Evolutionary conservation across 2,113 vertebrate genomes (phyloP).

Genomic region (Picathartes gymnocephalus): DNA sequence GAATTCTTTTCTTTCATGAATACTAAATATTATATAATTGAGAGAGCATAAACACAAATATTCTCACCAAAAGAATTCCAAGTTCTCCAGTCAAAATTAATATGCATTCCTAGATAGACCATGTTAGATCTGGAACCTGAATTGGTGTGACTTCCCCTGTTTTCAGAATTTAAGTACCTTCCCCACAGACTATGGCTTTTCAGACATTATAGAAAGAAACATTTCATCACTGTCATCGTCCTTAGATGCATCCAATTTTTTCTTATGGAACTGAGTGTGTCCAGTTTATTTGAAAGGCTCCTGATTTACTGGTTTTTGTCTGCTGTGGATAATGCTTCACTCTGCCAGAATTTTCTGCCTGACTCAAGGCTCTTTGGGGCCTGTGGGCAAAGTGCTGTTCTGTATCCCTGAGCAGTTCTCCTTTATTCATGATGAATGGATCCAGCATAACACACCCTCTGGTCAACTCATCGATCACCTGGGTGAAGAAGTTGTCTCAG

Average conservation of each 20-base stretch:
- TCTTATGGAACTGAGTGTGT: background rate
- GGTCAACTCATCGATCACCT: background rate
- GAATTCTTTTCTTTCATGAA: background rate
- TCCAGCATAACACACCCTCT: background rate
- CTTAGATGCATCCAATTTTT: background rate
- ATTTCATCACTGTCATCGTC: background rate
- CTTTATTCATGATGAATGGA: background rate
- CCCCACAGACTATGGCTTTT: background rate
- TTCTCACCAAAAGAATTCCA: background rate
- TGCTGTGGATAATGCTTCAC: background rate
- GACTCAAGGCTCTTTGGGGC: background rate
- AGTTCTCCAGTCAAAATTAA: background rate
- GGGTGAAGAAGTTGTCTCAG: background rate
- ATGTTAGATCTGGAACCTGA: background rate
- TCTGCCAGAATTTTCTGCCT: background rate
- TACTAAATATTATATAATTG: background rate
- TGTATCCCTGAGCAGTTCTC: background rate
- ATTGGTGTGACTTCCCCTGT: background rate
- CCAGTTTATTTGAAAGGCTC: background rate
- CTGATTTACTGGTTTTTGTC: background rate
- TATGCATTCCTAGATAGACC: background rate
- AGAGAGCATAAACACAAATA: background rate
- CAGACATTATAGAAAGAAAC: background rate
- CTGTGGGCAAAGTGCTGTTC: background rate
- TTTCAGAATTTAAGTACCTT: background rate